Evolutionary conservation across 1,140 invertebrate species (phyloP).

Genomic region (Aphelinus certus): DNA sequence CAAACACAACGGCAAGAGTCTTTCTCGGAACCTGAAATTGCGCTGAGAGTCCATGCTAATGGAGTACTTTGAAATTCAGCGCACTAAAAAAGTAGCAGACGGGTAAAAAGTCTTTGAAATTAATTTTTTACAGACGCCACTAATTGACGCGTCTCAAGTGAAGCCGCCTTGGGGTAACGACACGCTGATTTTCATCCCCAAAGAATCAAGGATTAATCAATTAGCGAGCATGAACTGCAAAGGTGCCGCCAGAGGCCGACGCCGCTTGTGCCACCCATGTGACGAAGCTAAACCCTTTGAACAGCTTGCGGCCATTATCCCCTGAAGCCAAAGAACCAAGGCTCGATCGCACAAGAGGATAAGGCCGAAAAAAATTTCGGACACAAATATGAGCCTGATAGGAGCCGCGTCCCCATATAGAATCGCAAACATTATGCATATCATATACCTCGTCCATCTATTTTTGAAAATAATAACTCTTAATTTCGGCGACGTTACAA

Average conservation of each 20-base stretch:
- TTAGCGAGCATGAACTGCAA: constrained; percentile 46
- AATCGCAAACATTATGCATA: neutral
- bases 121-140: neutral
- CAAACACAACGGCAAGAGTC: too few relatives aligned
- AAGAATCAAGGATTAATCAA: constrained; percentile 53
- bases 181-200: constrained; percentile 7
- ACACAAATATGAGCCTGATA: neutral
- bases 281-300: constrained; percentile 25
- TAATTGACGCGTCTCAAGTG: constrained; percentile 5
- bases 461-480: too few relatives aligned
- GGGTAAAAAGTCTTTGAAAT: too few relatives aligned
- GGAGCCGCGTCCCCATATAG: neutral
- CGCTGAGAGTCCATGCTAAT: too few relatives aligned
- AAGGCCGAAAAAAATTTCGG: too few relatives aligned
- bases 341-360: too few relatives aligned
- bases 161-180: neutral
- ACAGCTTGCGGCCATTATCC: neutral
- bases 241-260: constrained; percentile 43
- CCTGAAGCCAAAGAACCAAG: too few relatives aligned
- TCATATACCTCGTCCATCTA: too few relatives aligned
- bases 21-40: too few relatives aligned
- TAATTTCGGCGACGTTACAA: too few relatives aligned
- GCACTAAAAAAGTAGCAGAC: too few relatives aligned
- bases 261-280: constrained; percentile 7
- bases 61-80: too few relatives aligned